A percentile compares a stretch with the other conserved stretches of the same genome.
Evolutionary conservation across 2,113 vertebrate genomes (phyloP).

Genomic region (Tichodroma muraria): DNA sequence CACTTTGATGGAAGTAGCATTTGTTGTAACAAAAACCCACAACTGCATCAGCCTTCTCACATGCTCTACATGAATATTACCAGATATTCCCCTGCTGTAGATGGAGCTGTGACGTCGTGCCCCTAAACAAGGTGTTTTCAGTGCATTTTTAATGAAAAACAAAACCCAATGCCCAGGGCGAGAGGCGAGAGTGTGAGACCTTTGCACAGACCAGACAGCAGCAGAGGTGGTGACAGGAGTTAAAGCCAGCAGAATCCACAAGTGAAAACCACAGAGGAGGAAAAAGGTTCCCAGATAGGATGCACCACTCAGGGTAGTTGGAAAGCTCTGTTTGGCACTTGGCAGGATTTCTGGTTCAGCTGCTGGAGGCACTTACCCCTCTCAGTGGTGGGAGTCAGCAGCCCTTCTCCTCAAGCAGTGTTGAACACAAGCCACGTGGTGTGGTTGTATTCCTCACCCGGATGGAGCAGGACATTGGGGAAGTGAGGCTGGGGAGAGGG

Average conservation of each 20-base stretch:
- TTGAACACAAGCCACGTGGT: conserved; percentile 80
- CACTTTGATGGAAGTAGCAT: background rate
- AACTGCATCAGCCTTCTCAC: background rate
- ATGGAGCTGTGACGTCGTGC: accelerated
- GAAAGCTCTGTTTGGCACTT: background rate
- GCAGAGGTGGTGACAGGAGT: background rate
- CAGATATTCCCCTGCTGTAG: background rate
- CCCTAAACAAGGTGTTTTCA: background rate
- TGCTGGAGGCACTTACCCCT: background rate
- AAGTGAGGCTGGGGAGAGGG: conserved; percentile 75
- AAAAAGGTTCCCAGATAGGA: background rate
- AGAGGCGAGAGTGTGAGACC: background rate
- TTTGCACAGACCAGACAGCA: background rate
- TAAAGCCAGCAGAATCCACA: background rate
- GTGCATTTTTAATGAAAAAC: background rate
- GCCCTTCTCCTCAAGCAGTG: conserved; percentile 21
- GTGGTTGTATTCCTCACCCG: conserved; percentile 81
- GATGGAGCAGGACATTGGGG: conserved; percentile 76
- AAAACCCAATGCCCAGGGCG: background rate
- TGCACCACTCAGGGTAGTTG: background rate
- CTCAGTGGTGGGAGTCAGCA: background rate
- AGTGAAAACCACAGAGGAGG: background rate
- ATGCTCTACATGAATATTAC: background rate
- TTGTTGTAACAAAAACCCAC: background rate
- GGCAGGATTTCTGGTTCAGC: background rate